Evolutionary conservation across 2,113 vertebrate species (phyloP).

Genomic region (Odobenus rosmarus): DNA sequence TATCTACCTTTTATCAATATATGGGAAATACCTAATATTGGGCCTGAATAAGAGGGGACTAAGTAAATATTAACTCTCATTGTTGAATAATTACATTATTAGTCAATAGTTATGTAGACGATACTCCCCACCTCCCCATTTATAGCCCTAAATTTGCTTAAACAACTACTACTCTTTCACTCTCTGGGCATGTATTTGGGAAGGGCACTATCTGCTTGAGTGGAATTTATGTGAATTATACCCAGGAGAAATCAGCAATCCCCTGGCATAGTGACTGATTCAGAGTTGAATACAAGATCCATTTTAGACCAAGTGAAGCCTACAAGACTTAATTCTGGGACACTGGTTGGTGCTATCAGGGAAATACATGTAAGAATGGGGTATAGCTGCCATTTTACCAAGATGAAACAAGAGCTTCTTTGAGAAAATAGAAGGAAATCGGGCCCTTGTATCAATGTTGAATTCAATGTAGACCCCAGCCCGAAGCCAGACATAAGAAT

Average conservation of each 20-base stretch:
- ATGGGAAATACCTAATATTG: neutral
- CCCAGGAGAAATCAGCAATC: neutral
- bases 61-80: neutral
- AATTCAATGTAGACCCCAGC: neutral
- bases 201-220: neutral
- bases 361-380: neutral
- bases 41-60: neutral
- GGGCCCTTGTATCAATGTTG: neutral
- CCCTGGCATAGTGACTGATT: neutral
- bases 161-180: neutral
- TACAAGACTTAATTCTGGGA: neutral
- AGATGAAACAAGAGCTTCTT: neutral
- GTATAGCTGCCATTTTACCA: rapidly evolving
- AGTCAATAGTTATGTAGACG: neutral
- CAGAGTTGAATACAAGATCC: neutral
- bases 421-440: neutral
- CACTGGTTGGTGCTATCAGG: neutral
- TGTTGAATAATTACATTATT: neutral
- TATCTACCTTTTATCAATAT: neutral
- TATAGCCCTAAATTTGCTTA: neutral
- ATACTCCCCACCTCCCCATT: neutral
- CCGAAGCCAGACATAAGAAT: neutral
- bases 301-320: neutral
- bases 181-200: neutral
- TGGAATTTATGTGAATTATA: neutral